Percentiles rank a stretch among this genome's conserved stretches.
Evolutionary conservation across 2,113 vertebrate genomes (phyloP).

Genomic region (Gorsachius goisagi): DNA sequence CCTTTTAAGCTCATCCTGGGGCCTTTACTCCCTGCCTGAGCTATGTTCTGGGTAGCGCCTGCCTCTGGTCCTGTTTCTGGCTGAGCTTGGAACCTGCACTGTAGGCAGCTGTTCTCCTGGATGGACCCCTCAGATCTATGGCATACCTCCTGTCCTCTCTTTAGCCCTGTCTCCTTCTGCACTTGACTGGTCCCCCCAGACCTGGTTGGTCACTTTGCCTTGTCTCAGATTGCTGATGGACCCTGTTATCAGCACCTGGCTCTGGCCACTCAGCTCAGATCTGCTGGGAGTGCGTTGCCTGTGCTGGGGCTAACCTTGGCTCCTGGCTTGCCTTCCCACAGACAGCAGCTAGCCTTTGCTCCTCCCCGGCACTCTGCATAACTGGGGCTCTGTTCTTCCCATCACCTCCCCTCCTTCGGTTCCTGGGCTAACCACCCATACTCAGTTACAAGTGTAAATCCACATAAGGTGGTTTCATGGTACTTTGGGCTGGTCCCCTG

Average conservation of each 20-base stretch:
- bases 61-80: background rate
- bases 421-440: background rate
- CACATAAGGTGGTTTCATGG: background rate
- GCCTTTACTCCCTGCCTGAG: background rate
- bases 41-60: background rate
- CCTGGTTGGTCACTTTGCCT: background rate
- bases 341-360: background rate
- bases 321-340: background rate
- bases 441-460: background rate
- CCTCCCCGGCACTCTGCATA: background rate
- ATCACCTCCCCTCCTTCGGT: background rate
- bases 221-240: background rate
- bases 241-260: background rate
- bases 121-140: background rate
- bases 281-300: background rate
- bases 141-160: background rate
- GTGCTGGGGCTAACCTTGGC: background rate
- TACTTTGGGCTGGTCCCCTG: background rate
- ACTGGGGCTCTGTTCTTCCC: background rate
- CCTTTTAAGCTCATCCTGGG: background rate
- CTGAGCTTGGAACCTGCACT: background rate
- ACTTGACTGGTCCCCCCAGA: background rate
- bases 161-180: background rate
- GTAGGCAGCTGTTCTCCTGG: background rate
- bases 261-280: background rate